Percentiles rank a stretch among this genome's conserved stretches.
phyloP scores from a whole-genome alignment of 2,113 vertebrate species.

The Nothoprocta perdicaria region DNA sequence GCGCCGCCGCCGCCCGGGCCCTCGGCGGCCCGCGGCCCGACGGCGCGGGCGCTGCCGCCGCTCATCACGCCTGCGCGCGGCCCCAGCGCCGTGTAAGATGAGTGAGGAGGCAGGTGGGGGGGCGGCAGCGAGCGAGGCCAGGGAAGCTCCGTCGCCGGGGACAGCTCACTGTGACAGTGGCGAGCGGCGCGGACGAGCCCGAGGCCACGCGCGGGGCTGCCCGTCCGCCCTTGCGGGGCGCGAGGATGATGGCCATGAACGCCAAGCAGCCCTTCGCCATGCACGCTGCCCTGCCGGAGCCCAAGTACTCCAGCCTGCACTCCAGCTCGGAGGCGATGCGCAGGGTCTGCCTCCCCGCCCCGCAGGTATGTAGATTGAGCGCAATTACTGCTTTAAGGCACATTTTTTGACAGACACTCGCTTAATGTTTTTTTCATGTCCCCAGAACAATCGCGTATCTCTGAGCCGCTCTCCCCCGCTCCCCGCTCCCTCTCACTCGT shows the following conservation, averaged over 20 bases:
- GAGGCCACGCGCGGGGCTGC: slow-evolving; percentile 83
- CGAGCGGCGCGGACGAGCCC: slow-evolving; percentile 73
- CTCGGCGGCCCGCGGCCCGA: too few relatives aligned
- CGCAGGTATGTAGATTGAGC: slow-evolving; percentile 89
- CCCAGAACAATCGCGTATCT: slow-evolving; percentile 75
- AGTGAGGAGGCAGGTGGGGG: slow-evolving; percentile 81
- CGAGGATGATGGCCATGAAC: slow-evolving; percentile 93
- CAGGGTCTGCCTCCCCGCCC: slow-evolving; percentile 91
- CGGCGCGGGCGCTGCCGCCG: too few relatives aligned
- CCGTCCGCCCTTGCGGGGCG: slow-evolving; percentile 79
- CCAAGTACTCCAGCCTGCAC: slow-evolving; percentile 90
- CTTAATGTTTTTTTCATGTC: slow-evolving; percentile 88
- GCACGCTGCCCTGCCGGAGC: slow-evolving; percentile 90
- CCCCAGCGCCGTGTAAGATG: slow-evolving; percentile 81
- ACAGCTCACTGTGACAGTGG: slow-evolving; percentile 82
- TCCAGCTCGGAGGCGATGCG: slow-evolving; percentile 91
- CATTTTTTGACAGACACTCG: slow-evolving; percentile 79
- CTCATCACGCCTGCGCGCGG: slow-evolving; percentile 71
- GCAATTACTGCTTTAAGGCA: slow-evolving; percentile 78
- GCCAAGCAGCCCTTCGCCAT: slow-evolving; percentile 93
- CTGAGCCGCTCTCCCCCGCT: slow-evolving; percentile 65
- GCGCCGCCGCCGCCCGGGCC: background rate
- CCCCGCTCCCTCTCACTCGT: slow-evolving; percentile 58
- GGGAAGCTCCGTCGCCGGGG: slow-evolving; percentile 80
- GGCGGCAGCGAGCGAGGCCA: slow-evolving; percentile 69